Percentiles rank a stretch among this genome's conserved stretches.
These are phyloP conservation scores for Aurelia sp. DNA, from an alignment of 30 jellyfish, hydroid and myxozoan species.

Conservation along the genomic window DNA sequence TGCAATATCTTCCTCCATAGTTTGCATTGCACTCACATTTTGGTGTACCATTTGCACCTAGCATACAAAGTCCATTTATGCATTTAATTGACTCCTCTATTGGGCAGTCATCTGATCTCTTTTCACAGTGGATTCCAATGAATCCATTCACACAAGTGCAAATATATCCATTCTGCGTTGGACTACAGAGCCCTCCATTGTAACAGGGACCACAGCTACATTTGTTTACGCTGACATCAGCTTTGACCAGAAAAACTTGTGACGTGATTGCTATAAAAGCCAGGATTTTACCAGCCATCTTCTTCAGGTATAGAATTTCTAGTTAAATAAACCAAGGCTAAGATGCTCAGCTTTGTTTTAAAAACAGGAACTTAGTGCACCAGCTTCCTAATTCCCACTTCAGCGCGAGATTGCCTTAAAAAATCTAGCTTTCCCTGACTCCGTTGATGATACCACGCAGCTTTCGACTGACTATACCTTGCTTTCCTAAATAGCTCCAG, in stretches of 20 bases:
- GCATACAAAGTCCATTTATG: constrained; percentile 83
- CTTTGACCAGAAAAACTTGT: neutral
- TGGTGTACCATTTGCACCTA: constrained; percentile 82
- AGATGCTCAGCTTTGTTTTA: too few relatives aligned
- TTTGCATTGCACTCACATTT: constrained; percentile 90
- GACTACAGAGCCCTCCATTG: constrained; percentile 88
- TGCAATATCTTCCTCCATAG: constrained; percentile 84
- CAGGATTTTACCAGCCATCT: neutral
- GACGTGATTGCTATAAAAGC: neutral
- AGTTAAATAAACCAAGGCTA: too few relatives aligned
- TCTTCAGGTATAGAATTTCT: too few relatives aligned
- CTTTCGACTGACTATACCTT: too few relatives aligned
- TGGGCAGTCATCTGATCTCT: constrained; percentile 96
- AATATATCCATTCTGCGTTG: constrained; percentile 72
- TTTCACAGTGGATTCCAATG: constrained; percentile 89
- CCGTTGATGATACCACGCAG: too few relatives aligned
- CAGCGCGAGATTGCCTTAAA: too few relatives aligned
- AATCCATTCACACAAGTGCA: constrained; percentile 95
- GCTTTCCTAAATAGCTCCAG: too few relatives aligned
- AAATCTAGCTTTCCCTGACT: too few relatives aligned
- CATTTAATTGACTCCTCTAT: constrained; percentile 51
- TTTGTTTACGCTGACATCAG: constrained; percentile 43
- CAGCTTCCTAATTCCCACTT: too few relatives aligned
- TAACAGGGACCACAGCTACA: constrained; percentile 93
- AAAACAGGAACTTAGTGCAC: too few relatives aligned